phyloP scores from a whole-genome alignment of 2,888 invertebrate species.

The Rotaria macrura region DNA sequence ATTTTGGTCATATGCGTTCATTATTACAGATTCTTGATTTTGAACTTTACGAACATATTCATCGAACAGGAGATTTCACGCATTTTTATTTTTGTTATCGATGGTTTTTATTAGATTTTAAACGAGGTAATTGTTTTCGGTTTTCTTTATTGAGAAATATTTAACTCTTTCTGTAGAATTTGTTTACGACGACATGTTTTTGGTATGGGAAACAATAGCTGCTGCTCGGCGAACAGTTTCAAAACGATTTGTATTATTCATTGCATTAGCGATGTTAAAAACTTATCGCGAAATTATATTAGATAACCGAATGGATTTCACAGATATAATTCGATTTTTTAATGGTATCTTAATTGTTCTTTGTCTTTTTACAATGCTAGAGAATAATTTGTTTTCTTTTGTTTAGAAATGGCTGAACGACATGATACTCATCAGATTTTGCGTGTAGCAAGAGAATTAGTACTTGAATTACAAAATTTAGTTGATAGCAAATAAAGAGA shows the following conservation, averaged over 20 bases:
- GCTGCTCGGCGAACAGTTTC: constrained; percentile 74
- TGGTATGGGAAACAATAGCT: constrained; percentile 91
- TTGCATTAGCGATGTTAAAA: constrained; percentile 78
- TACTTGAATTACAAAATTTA: constrained; percentile 74
- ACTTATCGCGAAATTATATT: constrained; percentile 85
- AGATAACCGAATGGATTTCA: constrained; percentile 91
- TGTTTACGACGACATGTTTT: constrained; percentile 78
- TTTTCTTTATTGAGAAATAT: too few species aligned
- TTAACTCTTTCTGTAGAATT: constrained; percentile 65
- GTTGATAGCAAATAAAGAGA: constrained; percentile 63
- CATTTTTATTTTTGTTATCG: constrained; percentile 95
- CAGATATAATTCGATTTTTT: constrained; percentile 93
- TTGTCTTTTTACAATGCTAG: too few species aligned
- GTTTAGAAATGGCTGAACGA: constrained; percentile 87
- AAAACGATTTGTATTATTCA: constrained; percentile 77
- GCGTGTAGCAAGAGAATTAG: constrained; percentile 70
- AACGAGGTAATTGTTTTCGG: constrained; percentile 60
- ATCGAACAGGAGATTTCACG: constrained; percentile 84
- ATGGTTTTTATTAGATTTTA: constrained; percentile 91
- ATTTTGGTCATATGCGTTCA: constrained; percentile 81
- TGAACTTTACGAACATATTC: constrained; percentile 84
- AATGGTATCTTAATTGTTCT: constrained; percentile 74
- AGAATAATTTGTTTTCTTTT: constrained; percentile 33
- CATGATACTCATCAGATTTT: constrained; percentile 75
- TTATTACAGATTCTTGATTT: constrained; percentile 60